Base-by-base conservation (phyloP, 1,140 invertebrate genomes). In the Drosophila ironensis region DNA sequence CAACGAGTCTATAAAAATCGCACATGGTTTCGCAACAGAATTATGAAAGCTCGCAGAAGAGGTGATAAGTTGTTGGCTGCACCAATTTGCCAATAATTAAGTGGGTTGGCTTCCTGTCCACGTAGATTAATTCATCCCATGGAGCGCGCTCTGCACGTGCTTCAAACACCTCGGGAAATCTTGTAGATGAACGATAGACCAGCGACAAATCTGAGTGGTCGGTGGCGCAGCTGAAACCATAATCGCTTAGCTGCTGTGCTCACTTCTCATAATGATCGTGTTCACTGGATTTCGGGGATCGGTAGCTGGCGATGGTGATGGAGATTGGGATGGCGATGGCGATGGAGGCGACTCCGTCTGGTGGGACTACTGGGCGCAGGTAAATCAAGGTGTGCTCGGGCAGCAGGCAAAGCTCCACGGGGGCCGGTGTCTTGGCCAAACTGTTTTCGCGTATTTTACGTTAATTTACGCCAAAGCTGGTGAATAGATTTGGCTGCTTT, bases 381-480 rank as follows among this genome's bases (percentile, higher is more conserved):
- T 63, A 63, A 63, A 63, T 48, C 24, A 63, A 63, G 59, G 59
- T 60, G 59, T 60, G 59, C 17, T 52, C n/a, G 6, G 33, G 4
- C 35, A 37, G 30, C 20, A 27, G 11, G 9, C 33, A 33, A 20
- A 27, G 14, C 20, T 63, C 56, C 27, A 47, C 35, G 64, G 63
- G 61, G 50, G 41, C 64, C 11, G 27, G 40, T 42, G 45, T 41
- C 27, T 67, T 67, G 45, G 45, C 27, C 37, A 51, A 53, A 38
- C 63, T 69, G 50, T 69, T 75, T 75, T 69, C 42, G 63, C 54
- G 48, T 68, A 40, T 68, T 81, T 52, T 61, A 72, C 76, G 54
- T 81, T 81, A 82, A 81, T 81, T 81, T 81, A 81, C 76, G 72
- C 76, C 71, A 74, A 81, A 60, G 69, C 54, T 57, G 53, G 66